Percentiles rank a stretch among this genome's conserved stretches.
phyloP scores from a whole-genome alignment of 2,113 vertebrate genomes.

The western clawed frog (Xenopus tropicalis) region UCB_Xtro_10.0 CM004444.2:84248501-84249000 shows the following conservation, averaged over 20 bases:
- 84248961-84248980: slow-evolving; percentile 37
- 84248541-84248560: not conserved
- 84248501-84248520: slow-evolving; percentile 7
- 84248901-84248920: slow-evolving; percentile 33
- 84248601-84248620: not conserved
- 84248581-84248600: slow-evolving; percentile 2
- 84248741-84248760: slow-evolving; percentile 43
- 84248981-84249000: slow-evolving; percentile 33
- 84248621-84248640: not conserved
- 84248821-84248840: slow-evolving; percentile 36
- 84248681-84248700: slow-evolving; percentile 19
- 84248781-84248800: slow-evolving; percentile 37
- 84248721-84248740: slow-evolving; percentile 20
- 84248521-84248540: not conserved
- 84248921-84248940: slow-evolving; percentile 31
- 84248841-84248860: slow-evolving; percentile 40
- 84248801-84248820: slow-evolving; percentile 43
- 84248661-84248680: not conserved
- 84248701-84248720: slow-evolving; percentile 40
- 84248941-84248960: slow-evolving; percentile 38
- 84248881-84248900: slow-evolving; percentile 36
- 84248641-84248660: not conserved
- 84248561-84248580: slow-evolving; percentile 14
- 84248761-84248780: slow-evolving; percentile 30
- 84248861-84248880: slow-evolving; percentile 43